A percentile compares a stretch with the other conserved stretches of the same genome.
These are phyloP conservation scores for Pasiphila rectangulata DNA, from an alignment of 2,888 invertebrate genomes.

Conservation along the genomic window DNA sequence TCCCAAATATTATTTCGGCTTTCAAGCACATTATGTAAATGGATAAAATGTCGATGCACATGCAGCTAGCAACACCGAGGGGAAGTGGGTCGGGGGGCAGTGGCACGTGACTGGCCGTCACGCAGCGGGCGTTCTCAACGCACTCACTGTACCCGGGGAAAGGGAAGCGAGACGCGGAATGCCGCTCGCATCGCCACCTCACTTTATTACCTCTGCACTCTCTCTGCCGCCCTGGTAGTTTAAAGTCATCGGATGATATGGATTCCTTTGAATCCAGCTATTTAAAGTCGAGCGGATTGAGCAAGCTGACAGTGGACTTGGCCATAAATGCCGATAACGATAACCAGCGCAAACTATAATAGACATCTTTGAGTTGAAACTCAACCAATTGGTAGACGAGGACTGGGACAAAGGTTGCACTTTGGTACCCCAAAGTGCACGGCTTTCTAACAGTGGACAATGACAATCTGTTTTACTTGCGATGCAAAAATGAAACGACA, in stretches of 20 bases:
- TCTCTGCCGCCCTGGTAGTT: constrained; percentile 26
- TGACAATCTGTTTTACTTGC: no score
- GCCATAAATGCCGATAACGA: no score
- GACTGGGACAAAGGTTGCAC: no score
- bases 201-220: constrained; percentile 16
- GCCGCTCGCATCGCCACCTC: constrained; percentile 20
- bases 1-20: no score
- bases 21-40: not conserved
- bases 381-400: no score
- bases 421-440: no score
- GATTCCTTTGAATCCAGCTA: constrained; percentile 26
- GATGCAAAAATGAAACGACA: no score
- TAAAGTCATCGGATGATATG: constrained; percentile 24
- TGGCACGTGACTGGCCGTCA: constrained; percentile 59
- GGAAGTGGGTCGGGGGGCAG: constrained; percentile 27
- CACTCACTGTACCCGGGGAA: constrained; percentile 42
- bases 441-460: no score
- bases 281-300: constrained; percentile 13
- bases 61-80: constrained; percentile 12
- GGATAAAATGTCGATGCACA: not conserved
- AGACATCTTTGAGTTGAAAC: no score
- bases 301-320: no score
- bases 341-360: no score
- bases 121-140: constrained; percentile 47
- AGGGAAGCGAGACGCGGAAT: constrained; percentile 30